Conservation (phyloP, 2,797 vertebrate genomes). For the Pagetopsis macropterus region DNA sequence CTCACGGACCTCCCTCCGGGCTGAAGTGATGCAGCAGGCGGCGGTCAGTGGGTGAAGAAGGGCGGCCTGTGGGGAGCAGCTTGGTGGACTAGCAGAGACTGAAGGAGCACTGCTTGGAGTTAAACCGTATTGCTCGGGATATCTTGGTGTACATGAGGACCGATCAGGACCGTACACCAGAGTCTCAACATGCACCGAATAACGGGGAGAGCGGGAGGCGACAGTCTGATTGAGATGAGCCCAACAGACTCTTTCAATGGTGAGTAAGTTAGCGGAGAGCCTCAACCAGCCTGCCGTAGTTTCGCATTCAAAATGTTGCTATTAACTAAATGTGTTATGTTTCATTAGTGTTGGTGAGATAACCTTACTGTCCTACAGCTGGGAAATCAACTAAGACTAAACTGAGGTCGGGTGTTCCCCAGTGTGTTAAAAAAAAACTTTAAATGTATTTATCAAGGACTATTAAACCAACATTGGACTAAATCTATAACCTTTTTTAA, state of each 20-base stretch:
- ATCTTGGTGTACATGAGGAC: constrained; percentile 13
- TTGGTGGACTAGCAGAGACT: background rate
- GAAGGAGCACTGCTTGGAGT: background rate
- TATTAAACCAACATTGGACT: background rate
- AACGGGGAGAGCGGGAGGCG: constrained; percentile 67
- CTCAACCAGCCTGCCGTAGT: background rate
- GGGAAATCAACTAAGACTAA: background rate
- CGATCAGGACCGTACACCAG: background rate
- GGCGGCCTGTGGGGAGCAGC: background rate
- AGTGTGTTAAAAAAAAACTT: background rate
- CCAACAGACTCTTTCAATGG: constrained; percentile 70
- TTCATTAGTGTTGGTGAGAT: background rate
- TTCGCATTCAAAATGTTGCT: background rate
- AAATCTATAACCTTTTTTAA: background rate
- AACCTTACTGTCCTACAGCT: background rate
- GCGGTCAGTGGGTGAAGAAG: constrained; percentile 32
- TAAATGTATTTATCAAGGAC: background rate
- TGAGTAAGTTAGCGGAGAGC: constrained; percentile 52
- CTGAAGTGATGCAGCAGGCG: constrained; percentile 28
- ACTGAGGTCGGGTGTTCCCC: background rate
- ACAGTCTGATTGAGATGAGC: constrained; percentile 84
- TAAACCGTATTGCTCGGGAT: background rate
- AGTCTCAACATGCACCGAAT: constrained; percentile 73
- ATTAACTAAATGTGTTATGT: background rate
- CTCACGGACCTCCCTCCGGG: constrained; percentile 17